phyloP scores from a whole-genome alignment of 2,797 vertebrate genomes.

The Lemur catta region DNA sequence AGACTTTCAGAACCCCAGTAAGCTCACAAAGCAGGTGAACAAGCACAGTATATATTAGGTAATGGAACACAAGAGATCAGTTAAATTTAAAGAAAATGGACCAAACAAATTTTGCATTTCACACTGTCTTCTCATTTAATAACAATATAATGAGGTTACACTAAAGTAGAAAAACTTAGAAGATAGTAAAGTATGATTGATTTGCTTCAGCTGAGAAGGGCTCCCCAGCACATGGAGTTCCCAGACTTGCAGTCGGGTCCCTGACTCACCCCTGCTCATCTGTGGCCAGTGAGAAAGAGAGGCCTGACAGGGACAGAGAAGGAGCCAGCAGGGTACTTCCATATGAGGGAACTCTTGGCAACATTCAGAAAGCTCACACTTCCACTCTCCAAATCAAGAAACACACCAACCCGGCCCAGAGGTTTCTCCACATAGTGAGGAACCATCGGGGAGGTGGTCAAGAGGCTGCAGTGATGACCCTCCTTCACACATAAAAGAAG shows the following conservation, averaged over 20 bases:
- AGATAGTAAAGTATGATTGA: neutral
- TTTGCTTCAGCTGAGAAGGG: neutral
- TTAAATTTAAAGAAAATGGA: neutral
- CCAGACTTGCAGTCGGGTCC: neutral
- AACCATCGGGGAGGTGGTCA: neutral
- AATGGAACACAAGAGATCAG: too few species aligned
- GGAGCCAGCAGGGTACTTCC: rapidly evolving
- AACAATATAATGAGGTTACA: neutral
- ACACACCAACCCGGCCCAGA: neutral
- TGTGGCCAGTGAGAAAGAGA: neutral
- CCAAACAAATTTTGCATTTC: neutral
- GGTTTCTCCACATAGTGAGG: neutral
- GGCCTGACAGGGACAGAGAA: neutral
- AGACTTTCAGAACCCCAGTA: neutral
- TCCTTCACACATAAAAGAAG: neutral
- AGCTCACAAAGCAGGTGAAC: neutral
- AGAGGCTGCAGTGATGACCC: neutral
- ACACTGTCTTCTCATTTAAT: neutral
- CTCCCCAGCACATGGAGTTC: neutral
- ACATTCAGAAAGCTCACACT: neutral
- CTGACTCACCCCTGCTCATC: neutral
- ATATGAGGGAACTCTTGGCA: neutral
- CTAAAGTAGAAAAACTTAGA: neutral
- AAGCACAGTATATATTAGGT: too few species aligned
- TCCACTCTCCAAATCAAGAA: neutral